Conservation (phyloP, 2,113 vertebrate genomes). For the Clupea harengus region DNA sequence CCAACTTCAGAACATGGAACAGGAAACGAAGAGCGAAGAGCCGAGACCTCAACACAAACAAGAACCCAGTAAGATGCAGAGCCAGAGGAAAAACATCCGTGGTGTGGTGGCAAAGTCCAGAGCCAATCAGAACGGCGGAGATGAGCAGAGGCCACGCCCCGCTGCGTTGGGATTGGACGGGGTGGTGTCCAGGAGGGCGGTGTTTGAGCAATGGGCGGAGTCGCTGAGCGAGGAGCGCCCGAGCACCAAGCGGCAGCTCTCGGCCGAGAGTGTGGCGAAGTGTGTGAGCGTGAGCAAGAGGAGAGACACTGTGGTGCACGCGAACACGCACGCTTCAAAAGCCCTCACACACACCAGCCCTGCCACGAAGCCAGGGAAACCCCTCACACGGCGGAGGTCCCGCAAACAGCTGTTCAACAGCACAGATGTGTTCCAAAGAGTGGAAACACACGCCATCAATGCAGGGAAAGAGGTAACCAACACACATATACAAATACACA, state of each 20-base stretch:
- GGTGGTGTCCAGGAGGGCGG: constrained; percentile 29
- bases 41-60: not conserved
- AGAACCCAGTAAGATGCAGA: constrained; percentile 23
- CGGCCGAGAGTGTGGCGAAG: constrained; percentile 67
- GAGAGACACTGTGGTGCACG: constrained; percentile 55
- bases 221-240: constrained; percentile 61
- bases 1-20: constrained; percentile 2
- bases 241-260: constrained; percentile 70
- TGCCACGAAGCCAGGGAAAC: constrained; percentile 39
- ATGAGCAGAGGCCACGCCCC: constrained; percentile 29
- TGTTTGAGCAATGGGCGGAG: constrained; percentile 61
- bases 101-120: not conserved
- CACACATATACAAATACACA: not conserved
- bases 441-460: constrained; percentile 64
- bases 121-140: constrained; percentile 11
- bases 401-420: constrained; percentile 70
- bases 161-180: not conserved
- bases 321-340: constrained; percentile 35
- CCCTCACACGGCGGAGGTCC: constrained; percentile 55
- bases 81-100: constrained; percentile 15
- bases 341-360: constrained; percentile 25
- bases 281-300: constrained; percentile 66
- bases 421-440: constrained; percentile 54
- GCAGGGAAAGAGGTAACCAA: constrained; percentile 67
- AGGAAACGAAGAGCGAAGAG: not conserved